Evolutionary conservation across 1,140 invertebrate genomes (phyloP), one percentile per base, ranked within the genome.

Genomic region (Euborellia annulipes): DNA sequence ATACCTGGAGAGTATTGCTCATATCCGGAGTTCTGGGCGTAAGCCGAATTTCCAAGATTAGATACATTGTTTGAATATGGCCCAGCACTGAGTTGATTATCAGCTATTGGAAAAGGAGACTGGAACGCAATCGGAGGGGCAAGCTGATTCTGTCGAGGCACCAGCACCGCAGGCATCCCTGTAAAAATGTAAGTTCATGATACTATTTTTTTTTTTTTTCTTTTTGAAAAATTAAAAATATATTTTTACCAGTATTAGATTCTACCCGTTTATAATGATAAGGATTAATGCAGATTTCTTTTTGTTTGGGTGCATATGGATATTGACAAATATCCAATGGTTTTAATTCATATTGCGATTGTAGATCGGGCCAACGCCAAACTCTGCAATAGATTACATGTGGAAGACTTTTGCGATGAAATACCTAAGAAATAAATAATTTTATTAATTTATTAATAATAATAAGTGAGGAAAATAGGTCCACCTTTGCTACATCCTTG

Each of bases 351-450:
- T 97, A 92, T 61, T 97, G 93, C 45, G 84, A 90, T 62, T 96
- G 92, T 1, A 97, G 68, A 67, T 97, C 93, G 0, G 93, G 93
- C 93, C 93, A 98, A 49, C 93, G 71, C 92, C 93, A 97, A 0
- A 98, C 91, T 36, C 92, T 73, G 59, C 93, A 97, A 61, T 97
- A 98, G 53, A 97, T 97, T 3, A 98, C 93, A 69, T 98, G 93
- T 0, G 93, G 93, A 36, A 96, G 66, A 1, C 89, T 90, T 64
- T 96, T 96, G 21, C 89, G 73, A 66, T 95, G 90, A 1, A 90
- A 94, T 9, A 96, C 89, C 78, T 83, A 1, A 60, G 59, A 50
- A 48, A 45, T 27, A 16, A n/a, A n/a, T n/a, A n/a, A n/a, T n/a
- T n/a, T n/a, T n/a, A n/a, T n/a, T n/a, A n/a, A n/a, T n/a, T n/a